These are phyloP conservation scores for Percopsis omiscomaycus DNA, from an alignment of 2,797 vertebrate genomes.

Conservation along the genomic window DNA sequence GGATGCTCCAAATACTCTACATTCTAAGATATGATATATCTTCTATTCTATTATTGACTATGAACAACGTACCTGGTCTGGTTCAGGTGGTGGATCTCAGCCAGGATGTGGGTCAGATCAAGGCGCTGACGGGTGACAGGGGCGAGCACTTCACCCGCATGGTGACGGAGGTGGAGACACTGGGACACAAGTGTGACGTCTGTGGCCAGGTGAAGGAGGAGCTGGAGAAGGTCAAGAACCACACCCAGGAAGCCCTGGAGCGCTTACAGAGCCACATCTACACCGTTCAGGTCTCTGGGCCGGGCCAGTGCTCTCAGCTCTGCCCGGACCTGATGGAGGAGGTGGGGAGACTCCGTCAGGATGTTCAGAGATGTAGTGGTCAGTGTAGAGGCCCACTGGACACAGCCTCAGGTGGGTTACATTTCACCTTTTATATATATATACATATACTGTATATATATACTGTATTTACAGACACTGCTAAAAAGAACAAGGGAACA, in stretches of 20 bases:
- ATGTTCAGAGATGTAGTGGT: slow-evolving; percentile 66
- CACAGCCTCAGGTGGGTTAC: slow-evolving; percentile 48
- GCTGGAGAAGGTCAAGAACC: slow-evolving; percentile 72
- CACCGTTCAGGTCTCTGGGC: slow-evolving; percentile 59
- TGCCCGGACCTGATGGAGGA: slow-evolving; percentile 74
- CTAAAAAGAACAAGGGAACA: too few relatives aligned
- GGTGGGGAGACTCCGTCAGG: slow-evolving; percentile 65
- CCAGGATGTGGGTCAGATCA: slow-evolving; percentile 74
- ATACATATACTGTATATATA: background rate
- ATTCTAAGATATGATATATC: too few relatives aligned
- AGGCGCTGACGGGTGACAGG: slow-evolving; percentile 71
- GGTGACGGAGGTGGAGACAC: slow-evolving; percentile 70
- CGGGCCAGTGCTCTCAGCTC: slow-evolving; percentile 60
- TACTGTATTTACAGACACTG: background rate
- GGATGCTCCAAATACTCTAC: too few relatives aligned
- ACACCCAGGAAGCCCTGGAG: slow-evolving; percentile 71
- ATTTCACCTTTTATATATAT: too few relatives aligned
- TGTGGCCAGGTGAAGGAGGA: slow-evolving; percentile 74
- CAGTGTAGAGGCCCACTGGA: slow-evolving; percentile 58
- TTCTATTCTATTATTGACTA: too few relatives aligned
- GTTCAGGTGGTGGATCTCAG: slow-evolving; percentile 76
- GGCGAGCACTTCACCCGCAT: slow-evolving; percentile 79
- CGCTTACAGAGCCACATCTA: slow-evolving; percentile 68
- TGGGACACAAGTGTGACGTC: slow-evolving; percentile 71
- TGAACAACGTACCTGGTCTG: too few relatives aligned